Evolutionary conservation across 92 coral and sea anemone species (phyloP), one percentile per base, ranked within the genome.

Genomic region (Epizoanthus fatuus): DNA sequence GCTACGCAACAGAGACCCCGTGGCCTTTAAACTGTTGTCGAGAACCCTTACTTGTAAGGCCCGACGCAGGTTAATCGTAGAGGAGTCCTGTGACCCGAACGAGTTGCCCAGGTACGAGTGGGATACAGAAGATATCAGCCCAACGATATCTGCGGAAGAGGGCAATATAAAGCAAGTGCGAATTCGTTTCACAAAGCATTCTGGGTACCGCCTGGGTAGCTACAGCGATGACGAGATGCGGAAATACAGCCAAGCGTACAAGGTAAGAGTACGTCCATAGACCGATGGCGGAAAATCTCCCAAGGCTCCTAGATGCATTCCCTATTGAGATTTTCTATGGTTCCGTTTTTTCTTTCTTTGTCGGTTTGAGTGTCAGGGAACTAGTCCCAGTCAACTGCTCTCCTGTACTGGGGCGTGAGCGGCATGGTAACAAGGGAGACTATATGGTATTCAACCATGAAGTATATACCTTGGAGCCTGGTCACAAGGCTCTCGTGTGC

Each of bases 1-100:
- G n/a, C 16, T 69, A n/a, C 86, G 79, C 44, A 37, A 54, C 1
- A 32, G 53, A 47, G 64, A 82, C 68, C 86, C 86, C 3, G 86
- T 69, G 52, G 75, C 77, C 25, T 82, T 82, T 52, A 38, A 82
- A 15, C 37, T 82, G 63, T 38, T 82, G 38, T 19, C 76, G 10
- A 67, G 19, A 7, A 68, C 71, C 55, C 47, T 44, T 38, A 47
- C 68, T 14, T 63, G 78, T n/a, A 66, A 45, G 3, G 79, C 74
- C 37, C 77, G 86, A 15, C 74, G 77, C 13, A 69, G 86, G 12
- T 60, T 81, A 16, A 49, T 7, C 9, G 86, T 81, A 2, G 44
- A 67, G 77, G 86, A 81, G 19, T 44, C 58, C 45, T 68, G 86
- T 11, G 9, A 67, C 39, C 77, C 78, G 51, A n/a, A 11, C 6